phyloP scores from a whole-genome alignment of 1,140 invertebrate genomes.

The Lysiphlebus fabarum region DNA sequence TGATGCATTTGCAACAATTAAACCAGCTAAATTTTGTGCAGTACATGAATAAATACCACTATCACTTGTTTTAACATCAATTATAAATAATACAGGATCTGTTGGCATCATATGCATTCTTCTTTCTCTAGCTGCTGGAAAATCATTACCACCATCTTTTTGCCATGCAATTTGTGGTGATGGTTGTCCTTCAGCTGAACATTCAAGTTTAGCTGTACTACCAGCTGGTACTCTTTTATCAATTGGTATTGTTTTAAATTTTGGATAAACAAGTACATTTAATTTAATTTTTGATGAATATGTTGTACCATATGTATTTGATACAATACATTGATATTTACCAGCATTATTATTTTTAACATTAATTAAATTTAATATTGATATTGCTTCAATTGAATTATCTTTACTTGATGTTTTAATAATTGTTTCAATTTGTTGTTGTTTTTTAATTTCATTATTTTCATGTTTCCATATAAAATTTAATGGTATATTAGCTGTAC shows the following conservation, averaged over 20 bases:
- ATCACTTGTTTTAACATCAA: constrained; percentile 82
- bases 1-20: constrained; percentile 83
- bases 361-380: constrained; percentile 68
- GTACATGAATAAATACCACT: constrained; percentile 92
- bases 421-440: constrained; percentile 33
- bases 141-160: constrained; percentile 92
- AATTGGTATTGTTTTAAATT: constrained; percentile 79
- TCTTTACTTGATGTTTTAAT: constrained; percentile 47
- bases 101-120: constrained; percentile 88
- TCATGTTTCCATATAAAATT: constrained; percentile 87
- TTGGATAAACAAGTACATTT: constrained; percentile 81
- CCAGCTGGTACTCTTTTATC: constrained; percentile 83
- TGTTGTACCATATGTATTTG: constrained; percentile 83
- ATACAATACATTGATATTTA: constrained; percentile 89
- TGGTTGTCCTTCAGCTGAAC: constrained; percentile 86
- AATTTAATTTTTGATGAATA: constrained; percentile 86
- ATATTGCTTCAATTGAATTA: constrained; percentile 61
- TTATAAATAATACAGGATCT: constrained; percentile 90
- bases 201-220: constrained; percentile 83
- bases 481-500: constrained; percentile 59
- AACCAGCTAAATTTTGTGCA: constrained; percentile 84
- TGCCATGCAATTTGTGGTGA: constrained; percentile 86
- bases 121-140: constrained; percentile 89
- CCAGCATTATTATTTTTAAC: constrained; percentile 77
- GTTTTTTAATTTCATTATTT: constrained; percentile 67